Base-by-base conservation (phyloP, 1,140 invertebrate species). In the Sycobia sp. region DNA sequence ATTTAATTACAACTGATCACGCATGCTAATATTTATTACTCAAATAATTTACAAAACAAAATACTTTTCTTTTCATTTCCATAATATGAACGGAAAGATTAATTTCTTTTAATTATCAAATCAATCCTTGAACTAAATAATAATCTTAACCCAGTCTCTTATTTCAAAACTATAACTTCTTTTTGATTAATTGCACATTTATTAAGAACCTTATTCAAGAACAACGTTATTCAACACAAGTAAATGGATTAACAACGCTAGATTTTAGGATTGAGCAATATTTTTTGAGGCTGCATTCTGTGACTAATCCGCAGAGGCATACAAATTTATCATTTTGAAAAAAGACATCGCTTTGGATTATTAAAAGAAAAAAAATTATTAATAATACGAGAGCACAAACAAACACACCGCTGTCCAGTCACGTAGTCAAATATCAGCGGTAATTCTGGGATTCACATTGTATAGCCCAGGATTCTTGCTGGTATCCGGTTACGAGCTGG, bases 341-440 rank as follows among this genome's bases (percentile, higher is more conserved):
- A 36, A 27, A 47, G 36, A 49, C 46, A 55, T 22, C 18, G 32
- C 34, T 14, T 14, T 9, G 25, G 49, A 46, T 9, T 8, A 65
- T 34, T 46, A 67, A 71, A 61, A 68, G 65, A 66, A 53, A 20
- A 50, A 43, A 59, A 41, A 49, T 65, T 67, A 69, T n/a, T n/a
- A n/a, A n/a, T n/a, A n/a, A n/a, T 44, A 57, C 62, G 51, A 57
- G 55, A 64, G 55, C 54, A 65, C 54, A 46, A 64, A 55, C 61
- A 64, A 62, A 73, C 72, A 73, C 75, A 73, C 53, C 25, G 55
- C 47, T 71, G 74, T 78, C 75, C 69, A 81, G 82, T 82, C 79
- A 73, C 74, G 85, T 86, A 85, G 85, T 88, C 86, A 91, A 95
- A 94, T 95, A 95, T 95, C 92, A 95, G 91, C 92, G 94, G 91